Evolutionary conservation across 2,113 vertebrate genomes (phyloP).

Genomic region (Prunella fulvescens): DNA sequence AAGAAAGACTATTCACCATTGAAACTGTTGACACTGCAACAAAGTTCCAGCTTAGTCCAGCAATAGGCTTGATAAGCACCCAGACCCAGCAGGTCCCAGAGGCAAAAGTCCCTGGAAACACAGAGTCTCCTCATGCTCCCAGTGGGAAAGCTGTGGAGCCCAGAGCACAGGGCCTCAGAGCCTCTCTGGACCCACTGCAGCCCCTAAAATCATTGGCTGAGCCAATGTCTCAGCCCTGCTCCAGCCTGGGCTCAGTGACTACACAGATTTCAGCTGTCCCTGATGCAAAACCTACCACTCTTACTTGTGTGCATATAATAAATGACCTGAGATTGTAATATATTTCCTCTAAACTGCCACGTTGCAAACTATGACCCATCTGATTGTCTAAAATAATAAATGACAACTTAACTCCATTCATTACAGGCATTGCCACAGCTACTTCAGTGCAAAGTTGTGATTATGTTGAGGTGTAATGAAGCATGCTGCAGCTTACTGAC

Average conservation of each 20-base stretch:
- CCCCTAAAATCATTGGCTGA: not conserved
- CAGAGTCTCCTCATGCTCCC: accelerated
- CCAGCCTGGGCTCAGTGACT: not conserved
- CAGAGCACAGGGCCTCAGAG: too few relatives aligned
- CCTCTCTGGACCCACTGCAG: not conserved
- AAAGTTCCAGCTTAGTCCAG: not conserved
- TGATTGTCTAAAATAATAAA: not conserved
- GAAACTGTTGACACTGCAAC: not conserved
- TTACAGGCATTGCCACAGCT: not conserved
- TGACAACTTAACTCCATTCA: not conserved
- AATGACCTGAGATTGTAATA: not conserved
- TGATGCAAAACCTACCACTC: not conserved
- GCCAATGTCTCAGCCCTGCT: not conserved
- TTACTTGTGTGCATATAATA: not conserved
- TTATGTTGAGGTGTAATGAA: not conserved
- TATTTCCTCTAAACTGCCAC: not conserved
- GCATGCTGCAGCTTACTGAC: not conserved
- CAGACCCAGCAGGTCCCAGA: not conserved
- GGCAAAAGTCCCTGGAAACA: not conserved
- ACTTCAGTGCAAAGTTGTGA: not conserved
- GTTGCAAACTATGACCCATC: not conserved
- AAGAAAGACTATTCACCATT: not conserved
- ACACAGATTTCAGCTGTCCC: not conserved
- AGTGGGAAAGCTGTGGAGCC: not conserved
- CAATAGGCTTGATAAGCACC: not conserved